Evolutionary conservation across 53 echinoderm and acorn worm species (phyloP).

Genomic region (Mesocentrotus franciscanus): DNA sequence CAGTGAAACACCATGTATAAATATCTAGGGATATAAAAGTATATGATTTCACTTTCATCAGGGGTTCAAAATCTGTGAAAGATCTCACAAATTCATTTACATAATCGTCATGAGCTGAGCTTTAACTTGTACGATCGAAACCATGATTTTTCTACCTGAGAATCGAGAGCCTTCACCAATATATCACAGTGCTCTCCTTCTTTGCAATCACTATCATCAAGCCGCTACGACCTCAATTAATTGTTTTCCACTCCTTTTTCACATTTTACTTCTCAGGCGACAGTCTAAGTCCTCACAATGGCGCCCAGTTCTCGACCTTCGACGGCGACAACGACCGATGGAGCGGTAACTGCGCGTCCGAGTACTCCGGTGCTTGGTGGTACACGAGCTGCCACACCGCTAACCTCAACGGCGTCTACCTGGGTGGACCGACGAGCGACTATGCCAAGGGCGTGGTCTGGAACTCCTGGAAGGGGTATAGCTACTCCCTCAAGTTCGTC

Average conservation of each 20-base stretch:
- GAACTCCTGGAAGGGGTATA: constrained; percentile 83
- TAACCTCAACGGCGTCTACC: constrained; percentile 88
- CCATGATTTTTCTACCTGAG: too few relatives aligned
- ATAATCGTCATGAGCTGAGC: too few relatives aligned
- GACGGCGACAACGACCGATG: constrained; percentile 90
- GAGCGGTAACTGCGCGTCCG: constrained; percentile 84
- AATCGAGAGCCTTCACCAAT: too few relatives aligned
- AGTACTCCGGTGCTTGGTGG: constrained; percentile 92
- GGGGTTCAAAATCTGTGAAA: too few relatives aligned
- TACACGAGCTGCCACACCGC: constrained; percentile 83
- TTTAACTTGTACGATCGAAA: too few relatives aligned
- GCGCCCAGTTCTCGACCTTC: constrained; percentile 83
- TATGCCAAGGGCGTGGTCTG: constrained; percentile 88
- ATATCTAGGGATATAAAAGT: too few relatives aligned
- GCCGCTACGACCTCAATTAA: neutral
- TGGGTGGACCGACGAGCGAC: constrained; percentile 72
- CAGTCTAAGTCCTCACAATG: constrained; percentile 80
- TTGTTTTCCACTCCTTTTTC: neutral
- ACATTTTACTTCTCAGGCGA: constrained; percentile 66
- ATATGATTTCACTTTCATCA: neutral
- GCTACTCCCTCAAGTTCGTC: constrained; percentile 82
- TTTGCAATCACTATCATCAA: neutral
- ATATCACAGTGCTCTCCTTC: too few relatives aligned
- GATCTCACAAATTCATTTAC: too few relatives aligned
- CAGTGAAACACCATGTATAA: too few relatives aligned